Base-by-base conservation (phyloP, 1,140 invertebrate genomes). In the Drosophila nebulosa region DNA sequence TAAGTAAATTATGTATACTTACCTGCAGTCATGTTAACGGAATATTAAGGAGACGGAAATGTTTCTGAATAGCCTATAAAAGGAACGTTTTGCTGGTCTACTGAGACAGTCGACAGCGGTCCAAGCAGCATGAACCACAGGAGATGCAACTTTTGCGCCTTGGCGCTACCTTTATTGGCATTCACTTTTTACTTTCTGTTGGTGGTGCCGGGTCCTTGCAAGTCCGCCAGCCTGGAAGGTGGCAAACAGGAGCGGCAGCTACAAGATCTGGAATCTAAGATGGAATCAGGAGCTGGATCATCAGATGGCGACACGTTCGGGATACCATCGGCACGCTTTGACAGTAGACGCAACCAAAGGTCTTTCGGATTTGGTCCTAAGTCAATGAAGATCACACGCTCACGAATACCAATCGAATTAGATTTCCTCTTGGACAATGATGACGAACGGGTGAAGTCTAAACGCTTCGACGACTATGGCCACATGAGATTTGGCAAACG, bases 391-490 rank as follows among this genome's bases (percentile, higher is more conserved):
- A 57, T 79, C 16, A 70, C 78, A 9, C 74, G 72, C 9, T 70
- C 75, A 1, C 69, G 78, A 4, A 69, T 89, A 64, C 63, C 75
- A 14, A 24, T 70, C 55, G 64, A 92, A 86, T 5, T 88, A 26
- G 92, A 93, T 50, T 69, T 91, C 21, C 64, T 91, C 6, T 66
- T 91, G 52, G 92, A 93, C 36, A 93, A 93, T 30, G 93, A 94
- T 9, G 68, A 69, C 18, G 93, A 94, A n/a, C 93, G 93, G 24
- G 90, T 93, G 32, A 66, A 92, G 14, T 91, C 91, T 16, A 94
- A 94, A 71, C 89, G 93, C 1, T 93, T 92, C 27, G 94, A 94
- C 64, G 94, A 94, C 78, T 94, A 94, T 77, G 94, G 94, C 5
- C 94, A 94, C 74, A 92, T 94, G 90, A 79, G 94, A 68, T 94